Evolutionary conservation across 2,888 invertebrate species (phyloP).

Genomic region (Cyclophora albipunctata): DNA sequence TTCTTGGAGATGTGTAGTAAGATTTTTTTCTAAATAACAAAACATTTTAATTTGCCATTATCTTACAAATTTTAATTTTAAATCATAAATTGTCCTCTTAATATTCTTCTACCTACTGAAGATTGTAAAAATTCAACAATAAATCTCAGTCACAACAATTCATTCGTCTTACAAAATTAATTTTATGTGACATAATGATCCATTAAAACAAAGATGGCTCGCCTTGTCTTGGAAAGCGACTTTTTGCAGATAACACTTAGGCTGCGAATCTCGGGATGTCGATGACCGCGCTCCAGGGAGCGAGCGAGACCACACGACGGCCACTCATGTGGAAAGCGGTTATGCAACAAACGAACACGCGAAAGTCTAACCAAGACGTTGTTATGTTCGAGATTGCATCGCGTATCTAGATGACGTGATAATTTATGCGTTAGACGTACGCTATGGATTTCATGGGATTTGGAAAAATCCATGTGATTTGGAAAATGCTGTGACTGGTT

Average conservation of each 20-base stretch:
- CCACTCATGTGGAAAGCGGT: conserved; percentile 69
- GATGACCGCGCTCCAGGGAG: conserved; percentile 63
- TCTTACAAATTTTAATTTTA: too few species aligned
- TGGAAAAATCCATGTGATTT: too few species aligned
- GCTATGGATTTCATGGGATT: too few species aligned
- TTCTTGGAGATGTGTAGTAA: neutral
- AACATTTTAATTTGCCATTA: too few species aligned
- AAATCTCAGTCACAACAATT: too few species aligned
- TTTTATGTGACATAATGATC: conserved; percentile 23
- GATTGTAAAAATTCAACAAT: too few species aligned
- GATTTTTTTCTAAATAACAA: neutral
- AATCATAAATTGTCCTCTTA: too few species aligned
- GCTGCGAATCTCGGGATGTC: conserved; percentile 56
- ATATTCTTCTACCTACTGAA: too few species aligned
- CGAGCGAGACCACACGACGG: conserved; percentile 51
- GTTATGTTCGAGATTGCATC: conserved; percentile 39
- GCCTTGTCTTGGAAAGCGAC: conserved; percentile 21
- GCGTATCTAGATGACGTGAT: conserved; percentile 48
- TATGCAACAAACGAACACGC: conserved; percentile 64
- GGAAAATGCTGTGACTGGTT: too few species aligned
- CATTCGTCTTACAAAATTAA: neutral
- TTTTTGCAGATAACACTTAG: conserved; percentile 30
- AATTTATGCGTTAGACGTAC: conserved; percentile 19
- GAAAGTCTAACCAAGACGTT: conserved; percentile 51
- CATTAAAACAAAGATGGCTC: conserved; percentile 20